Evolutionary conservation across 2,113 vertebrate genomes (phyloP), one percentile per base, ranked within the genome.

Genomic region (Garra rufa): DNA sequence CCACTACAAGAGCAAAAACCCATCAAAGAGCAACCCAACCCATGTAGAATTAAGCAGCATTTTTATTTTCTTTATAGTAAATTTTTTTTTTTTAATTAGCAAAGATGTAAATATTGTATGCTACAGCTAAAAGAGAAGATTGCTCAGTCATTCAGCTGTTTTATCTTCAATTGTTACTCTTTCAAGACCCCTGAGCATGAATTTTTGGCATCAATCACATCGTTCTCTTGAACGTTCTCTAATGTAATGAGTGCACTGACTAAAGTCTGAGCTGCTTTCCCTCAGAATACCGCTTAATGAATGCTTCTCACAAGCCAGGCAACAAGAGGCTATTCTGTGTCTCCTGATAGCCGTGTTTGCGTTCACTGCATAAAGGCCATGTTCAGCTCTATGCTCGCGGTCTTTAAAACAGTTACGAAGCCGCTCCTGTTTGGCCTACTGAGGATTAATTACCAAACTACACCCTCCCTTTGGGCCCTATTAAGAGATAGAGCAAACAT

Each of bases 381-480:
- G 89, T 82, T 88, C 78, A 76, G 76, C 81, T 84, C 85, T 87
- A 84, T 85, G 63, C 41, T 69, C 17, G 85, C 82, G 88, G 81
- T 89, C 81, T 91, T 94, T 92, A 88, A 91, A 92, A 89, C 59
- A 48, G 90, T 90, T 91, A 88, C 83, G 90, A 91, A 93, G 90
- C 89, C 92, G 92, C 95, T 96, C 93, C 87, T 95, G 95, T 94
- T 94, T 92, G 93, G 95, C 94, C 97, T 96, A 93, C 95, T 88
- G 96, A 97, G 97, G 96, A 94, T 95, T 97, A 96, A 95, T 93
- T 96, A 97, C 96, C 93, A 96, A 96, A 95, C 94, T 96, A 94
- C 94, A 76, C 94, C 95, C 93, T 96, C 96, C 97, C 97, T 96
- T 88, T 89, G 97, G 97, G 96, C 92, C 90, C 96, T 94, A 96